Evolutionary conservation across 2,797 vertebrate species (phyloP).

Genomic region (Perdix hodgsoniae): DNA sequence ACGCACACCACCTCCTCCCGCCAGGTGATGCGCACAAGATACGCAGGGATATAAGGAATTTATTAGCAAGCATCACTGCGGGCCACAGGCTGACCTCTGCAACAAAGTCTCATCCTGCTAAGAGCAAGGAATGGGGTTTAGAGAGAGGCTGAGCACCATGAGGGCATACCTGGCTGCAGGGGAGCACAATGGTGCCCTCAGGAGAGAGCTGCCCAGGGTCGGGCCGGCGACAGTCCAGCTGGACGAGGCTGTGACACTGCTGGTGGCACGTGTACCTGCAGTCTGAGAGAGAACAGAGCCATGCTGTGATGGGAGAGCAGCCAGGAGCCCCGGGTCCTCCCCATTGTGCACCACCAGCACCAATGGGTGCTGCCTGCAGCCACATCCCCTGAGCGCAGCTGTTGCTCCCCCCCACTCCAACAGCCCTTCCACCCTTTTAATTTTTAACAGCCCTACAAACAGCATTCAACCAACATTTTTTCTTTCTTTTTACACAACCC

Average conservation of each 20-base stretch:
- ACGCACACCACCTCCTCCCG: rapidly evolving
- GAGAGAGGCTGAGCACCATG: neutral
- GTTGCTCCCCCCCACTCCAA: neutral
- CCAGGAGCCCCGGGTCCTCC: rapidly evolving
- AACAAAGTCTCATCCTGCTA: neutral
- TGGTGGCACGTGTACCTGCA: conserved; percentile 94
- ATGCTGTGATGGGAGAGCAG: neutral
- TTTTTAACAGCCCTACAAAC: conserved; percentile 2
- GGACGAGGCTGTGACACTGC: conserved; percentile 88
- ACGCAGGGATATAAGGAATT: rapidly evolving
- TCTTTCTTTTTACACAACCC: neutral
- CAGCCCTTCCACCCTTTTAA: neutral
- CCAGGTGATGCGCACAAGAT: rapidly evolving
- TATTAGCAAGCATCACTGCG: rapidly evolving
- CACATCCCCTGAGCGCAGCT: neutral
- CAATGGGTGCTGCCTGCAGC: rapidly evolving
- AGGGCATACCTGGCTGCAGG: conserved; percentile 71
- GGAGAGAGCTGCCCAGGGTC: conserved; percentile 77
- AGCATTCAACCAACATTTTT: neutral
- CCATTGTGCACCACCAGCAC: rapidly evolving
- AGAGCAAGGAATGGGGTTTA: neutral
- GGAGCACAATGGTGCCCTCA: conserved; percentile 63
- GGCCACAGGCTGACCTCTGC: rapidly evolving
- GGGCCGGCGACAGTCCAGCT: conserved; percentile 90
- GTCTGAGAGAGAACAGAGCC: conserved; percentile 78